phyloP scores from a whole-genome alignment of 2,888 invertebrate species.

The Parochlus steinenii region DNA sequence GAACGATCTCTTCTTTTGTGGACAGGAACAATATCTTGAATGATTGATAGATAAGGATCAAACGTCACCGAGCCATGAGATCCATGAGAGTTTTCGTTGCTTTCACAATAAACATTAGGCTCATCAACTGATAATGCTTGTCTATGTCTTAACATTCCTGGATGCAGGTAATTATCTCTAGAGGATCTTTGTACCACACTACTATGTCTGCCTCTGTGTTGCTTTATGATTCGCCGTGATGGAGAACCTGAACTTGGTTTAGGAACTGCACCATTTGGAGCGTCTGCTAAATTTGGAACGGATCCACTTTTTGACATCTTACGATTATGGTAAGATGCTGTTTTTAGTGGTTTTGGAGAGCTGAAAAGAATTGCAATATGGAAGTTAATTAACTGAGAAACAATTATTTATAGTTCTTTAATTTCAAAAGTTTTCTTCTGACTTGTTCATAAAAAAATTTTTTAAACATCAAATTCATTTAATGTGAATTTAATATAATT shows the following conservation, averaged over 20 bases:
- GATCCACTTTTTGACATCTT: conserved; percentile 37
- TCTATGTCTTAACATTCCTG: conserved; percentile 45
- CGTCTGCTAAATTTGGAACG: conserved; percentile 36
- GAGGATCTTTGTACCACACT: conserved; percentile 26
- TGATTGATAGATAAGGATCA: conserved; percentile 14
- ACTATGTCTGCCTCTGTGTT: conserved; percentile 25
- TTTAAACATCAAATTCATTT: no score
- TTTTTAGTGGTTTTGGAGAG: no score
- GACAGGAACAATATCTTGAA: conserved; percentile 31
- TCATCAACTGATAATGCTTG: conserved; percentile 74
- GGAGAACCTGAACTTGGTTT: conserved; percentile 19
- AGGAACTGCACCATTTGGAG: conserved; percentile 14
- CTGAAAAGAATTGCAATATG: no score
- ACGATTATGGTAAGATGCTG: conserved; percentile 16
- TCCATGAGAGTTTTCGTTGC: conserved; percentile 13
- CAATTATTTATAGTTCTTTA: no score
- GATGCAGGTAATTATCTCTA: conserved; percentile 39
- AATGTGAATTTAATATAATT: no score
- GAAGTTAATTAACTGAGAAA: no score
- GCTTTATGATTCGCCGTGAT: conserved; percentile 29
- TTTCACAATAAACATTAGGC: conserved; percentile 32
- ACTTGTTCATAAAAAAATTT: no score
- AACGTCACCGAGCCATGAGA: conserved; percentile 15
- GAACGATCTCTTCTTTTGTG: conserved; percentile 43
- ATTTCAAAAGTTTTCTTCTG: no score